A percentile compares a stretch with the other conserved stretches of the same genome.
Conservation (phyloP, 2,888 invertebrate genomes). For the Rotaria magnacalcarata region DNA sequence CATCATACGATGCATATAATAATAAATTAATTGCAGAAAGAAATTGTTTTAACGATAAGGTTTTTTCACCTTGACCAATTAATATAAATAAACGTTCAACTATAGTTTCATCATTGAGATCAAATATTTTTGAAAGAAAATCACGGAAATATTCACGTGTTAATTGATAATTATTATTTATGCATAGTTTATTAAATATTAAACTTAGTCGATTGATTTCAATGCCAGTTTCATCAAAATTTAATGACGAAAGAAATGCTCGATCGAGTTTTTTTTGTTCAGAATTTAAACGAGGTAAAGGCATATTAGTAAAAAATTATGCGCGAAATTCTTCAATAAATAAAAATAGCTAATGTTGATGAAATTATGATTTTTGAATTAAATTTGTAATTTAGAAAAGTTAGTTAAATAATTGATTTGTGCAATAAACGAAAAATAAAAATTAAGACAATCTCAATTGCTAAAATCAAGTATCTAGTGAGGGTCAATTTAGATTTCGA, state of each 20-base stretch:
- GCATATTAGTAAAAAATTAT: neutral
- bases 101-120: neutral
- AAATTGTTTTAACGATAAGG: neutral
- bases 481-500: no score
- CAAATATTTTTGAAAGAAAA: neutral
- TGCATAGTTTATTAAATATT: neutral
- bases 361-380: no score
- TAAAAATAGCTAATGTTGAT: no score
- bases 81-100: conserved; percentile 9
- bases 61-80: neutral
- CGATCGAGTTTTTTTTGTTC: conserved; percentile 22
- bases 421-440: no score
- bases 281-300: neutral
- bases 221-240: neutral
- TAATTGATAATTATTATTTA: neutral
- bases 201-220: neutral
- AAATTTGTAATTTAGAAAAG: no score
- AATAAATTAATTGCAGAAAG: neutral
- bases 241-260: neutral
- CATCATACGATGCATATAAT: neutral
- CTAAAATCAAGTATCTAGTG: no score
- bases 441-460: no score
- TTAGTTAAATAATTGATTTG: no score
- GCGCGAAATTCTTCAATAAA: no score
- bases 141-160: neutral